Evolutionary conservation across 2,888 invertebrate genomes (phyloP).

Genomic region (Drosophila mulleri): DNA sequence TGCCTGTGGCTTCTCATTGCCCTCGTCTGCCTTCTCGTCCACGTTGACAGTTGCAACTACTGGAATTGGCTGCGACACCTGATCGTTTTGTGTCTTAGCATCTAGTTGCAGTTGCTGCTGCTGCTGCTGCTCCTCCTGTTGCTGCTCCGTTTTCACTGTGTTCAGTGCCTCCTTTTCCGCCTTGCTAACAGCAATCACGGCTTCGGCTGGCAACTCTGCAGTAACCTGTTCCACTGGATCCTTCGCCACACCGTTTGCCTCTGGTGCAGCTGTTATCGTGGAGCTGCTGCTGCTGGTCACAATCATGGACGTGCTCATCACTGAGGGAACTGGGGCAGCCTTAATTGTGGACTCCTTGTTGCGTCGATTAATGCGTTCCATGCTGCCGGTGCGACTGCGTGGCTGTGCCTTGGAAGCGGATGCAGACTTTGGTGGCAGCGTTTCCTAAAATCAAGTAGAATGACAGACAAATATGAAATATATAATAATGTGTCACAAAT

Average conservation of each 20-base stretch:
- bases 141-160: constrained; percentile 79
- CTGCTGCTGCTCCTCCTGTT: constrained; percentile 30
- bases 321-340: constrained; percentile 49
- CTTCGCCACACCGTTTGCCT: constrained; percentile 60
- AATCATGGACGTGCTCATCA: constrained; percentile 78
- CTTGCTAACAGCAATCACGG: constrained; percentile 76
- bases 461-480: background rate
- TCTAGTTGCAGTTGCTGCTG: constrained; percentile 22
- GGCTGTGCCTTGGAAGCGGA: constrained; percentile 68
- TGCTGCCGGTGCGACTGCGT: constrained; percentile 61
- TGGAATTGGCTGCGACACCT: constrained; percentile 7
- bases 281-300: constrained; percentile 46
- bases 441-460: constrained; percentile 58
- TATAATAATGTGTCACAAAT: background rate
- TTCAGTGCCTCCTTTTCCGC: constrained; percentile 85
- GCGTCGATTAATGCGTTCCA: constrained; percentile 65
- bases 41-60: constrained; percentile 51
- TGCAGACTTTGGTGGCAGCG: constrained; percentile 64
- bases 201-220: constrained; percentile 30
- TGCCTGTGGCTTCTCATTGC: constrained; percentile 77
- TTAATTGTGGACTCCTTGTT: constrained; percentile 54
- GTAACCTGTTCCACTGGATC: constrained; percentile 32
- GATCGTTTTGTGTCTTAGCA: constrained; percentile 2
- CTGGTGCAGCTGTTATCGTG: constrained; percentile 23
- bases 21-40: constrained; percentile 83